Evolutionary conservation across 2,888 invertebrate species (phyloP), one percentile per base, ranked within the genome.

Genomic region (Tetranychus truncatus): DNA sequence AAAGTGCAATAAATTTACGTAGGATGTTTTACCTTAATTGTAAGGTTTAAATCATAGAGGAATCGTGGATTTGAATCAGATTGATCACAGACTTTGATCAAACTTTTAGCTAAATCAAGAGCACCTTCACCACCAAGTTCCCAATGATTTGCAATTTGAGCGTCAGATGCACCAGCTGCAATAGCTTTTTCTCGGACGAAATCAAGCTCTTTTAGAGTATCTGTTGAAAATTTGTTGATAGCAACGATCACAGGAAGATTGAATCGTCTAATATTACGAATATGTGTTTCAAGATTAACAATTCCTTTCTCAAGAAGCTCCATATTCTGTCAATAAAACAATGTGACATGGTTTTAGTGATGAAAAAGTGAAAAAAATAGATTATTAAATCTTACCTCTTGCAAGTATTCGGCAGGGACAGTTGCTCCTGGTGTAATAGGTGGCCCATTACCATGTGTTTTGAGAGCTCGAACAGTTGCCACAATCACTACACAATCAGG

Each of bases 371-470:
- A 20, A 34, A 20, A 72, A n/a, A 15, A 24, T n/a, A 3, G 21
- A 44, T n/a, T 66, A n/a, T 45, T 34, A 11, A 2, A 9, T 45
- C 74, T 74, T 76, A 84, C 84, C 81, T 86, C 85, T 77, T 86
- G 86, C 0, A 87, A 85, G 81, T 99, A 99, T 80, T 89, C 92
- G 69, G 88, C 86, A 77, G 91, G 88, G 1, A 96, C 85, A 0
- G 92, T 90, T n/a, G 88, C 84, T 1, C 95, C 95, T 2, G 92
- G 88, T 0, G 88, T 87, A 11, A 97, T 95, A 0, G 89, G 82
- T 0, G 95, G 94, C 0, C 96, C 99, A 72, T 97, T 97, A 45
- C 99, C 99, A 83, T 99, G 99, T 94, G 97, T 95, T 86, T 99
- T 99, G 75, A 99, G 86, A 21, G 99, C 97, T 77, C 97, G 86